These are phyloP conservation scores for Acleris holmiana DNA, from an alignment of 2,888 invertebrate species.

Conservation along the genomic window DNA sequence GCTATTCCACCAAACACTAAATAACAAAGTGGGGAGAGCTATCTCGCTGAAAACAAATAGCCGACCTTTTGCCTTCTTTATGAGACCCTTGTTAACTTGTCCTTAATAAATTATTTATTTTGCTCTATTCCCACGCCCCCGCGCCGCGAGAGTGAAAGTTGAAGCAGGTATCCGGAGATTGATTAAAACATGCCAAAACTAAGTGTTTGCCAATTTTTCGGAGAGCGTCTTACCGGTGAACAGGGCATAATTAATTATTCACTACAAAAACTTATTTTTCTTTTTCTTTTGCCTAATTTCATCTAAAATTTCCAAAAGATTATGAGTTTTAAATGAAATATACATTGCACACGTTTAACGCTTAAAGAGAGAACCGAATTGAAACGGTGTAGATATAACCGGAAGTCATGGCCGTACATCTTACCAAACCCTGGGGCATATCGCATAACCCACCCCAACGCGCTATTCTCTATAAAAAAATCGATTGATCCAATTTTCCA, in stretches of 20 bases:
- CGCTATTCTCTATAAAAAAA: too few species aligned
- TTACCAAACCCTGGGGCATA: too few species aligned
- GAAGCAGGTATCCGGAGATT: constrained; percentile 30
- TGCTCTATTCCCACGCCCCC: constrained; percentile 41
- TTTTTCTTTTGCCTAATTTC: neutral
- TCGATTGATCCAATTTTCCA: too few species aligned
- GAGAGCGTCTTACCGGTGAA: neutral
- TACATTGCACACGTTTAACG: too few species aligned
- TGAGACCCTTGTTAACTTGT: constrained; percentile 84
- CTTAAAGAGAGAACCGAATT: too few species aligned
- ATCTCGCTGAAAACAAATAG: constrained; percentile 80
- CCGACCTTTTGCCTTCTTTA: constrained; percentile 84
- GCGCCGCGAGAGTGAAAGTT: constrained; percentile 22
- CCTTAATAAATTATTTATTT: constrained; percentile 84
- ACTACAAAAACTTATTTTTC: neutral
- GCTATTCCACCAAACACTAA: constrained; percentile 63
- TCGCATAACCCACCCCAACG: too few species aligned
- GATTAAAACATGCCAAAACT: constrained; percentile 21
- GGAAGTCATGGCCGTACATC: too few species aligned
- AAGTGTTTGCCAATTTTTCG: constrained; percentile 7
- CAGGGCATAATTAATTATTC: neutral
- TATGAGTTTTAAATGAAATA: too few species aligned
- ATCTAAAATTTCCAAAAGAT: too few species aligned
- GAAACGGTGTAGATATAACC: too few species aligned
- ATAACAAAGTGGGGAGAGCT: constrained; percentile 77